Base-by-base conservation (phyloP, 2,113 vertebrate species). In the Muscicapa adusta region DNA sequence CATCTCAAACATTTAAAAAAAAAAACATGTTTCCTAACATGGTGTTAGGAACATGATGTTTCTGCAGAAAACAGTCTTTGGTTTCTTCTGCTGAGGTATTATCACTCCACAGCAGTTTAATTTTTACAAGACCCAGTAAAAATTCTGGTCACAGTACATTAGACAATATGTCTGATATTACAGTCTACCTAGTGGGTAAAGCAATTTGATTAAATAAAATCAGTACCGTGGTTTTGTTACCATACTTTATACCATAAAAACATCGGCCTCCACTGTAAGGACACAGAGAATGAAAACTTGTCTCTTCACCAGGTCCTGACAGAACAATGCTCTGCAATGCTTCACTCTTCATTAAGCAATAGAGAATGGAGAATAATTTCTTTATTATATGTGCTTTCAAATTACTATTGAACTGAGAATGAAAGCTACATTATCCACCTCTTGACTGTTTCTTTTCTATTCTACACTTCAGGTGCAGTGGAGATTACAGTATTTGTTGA, bases 1-100 rank as follows among this genome's bases (percentile, higher is more conserved):
- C 14, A 66, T 33, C 31, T 80, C 72, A 28, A 79, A 23, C 25
- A 58, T 25, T 85, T 72, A 5, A 0, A 29, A 75, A 85, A 50
- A n/a, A 43, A 42, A 5, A 2, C 4, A 8, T 5, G 3, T 19
- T 89, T 86, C 43, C 45, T 51, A 38, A 48, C 47, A 50, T 20
- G 18, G 33, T 29, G 5, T 60, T 54, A n/a, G 50, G 50, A 18
- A 72, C 31, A 6, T 0, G 0, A 42, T 12, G 10, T 14, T 40
- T 57, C 62, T 76, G n/a, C 31, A 92, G 38, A 70, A 80, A 80
- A 57, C 4, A 57, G 60, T 18, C 50, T 40, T 38, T 65, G 6
- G 24, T 66, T 85, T 65, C 47, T 57, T 66, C 72, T 66, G 31
- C 33, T 51, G 23, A 65, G 16, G 14, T 14, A 36, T 26, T 43